Percentiles rank a stretch among this genome's conserved stretches.
These are phyloP conservation scores for Drosophila meridionalis DNA, from an alignment of 2,888 invertebrate species.

Conservation along the genomic window DNA sequence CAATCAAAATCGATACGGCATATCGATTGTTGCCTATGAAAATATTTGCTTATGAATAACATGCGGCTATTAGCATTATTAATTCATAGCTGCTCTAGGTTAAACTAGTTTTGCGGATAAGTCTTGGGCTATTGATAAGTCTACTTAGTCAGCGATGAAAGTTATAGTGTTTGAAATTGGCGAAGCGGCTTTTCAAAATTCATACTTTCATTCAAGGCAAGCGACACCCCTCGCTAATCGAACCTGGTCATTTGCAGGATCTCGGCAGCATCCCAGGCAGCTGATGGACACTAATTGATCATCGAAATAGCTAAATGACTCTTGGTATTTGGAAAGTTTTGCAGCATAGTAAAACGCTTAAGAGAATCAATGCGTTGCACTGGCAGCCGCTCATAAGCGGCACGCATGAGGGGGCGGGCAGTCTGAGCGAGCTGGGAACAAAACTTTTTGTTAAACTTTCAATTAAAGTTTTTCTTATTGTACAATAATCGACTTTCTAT, in stretches of 20 bases:
- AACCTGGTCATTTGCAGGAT: slow-evolving; percentile 18
- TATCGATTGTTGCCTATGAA: neutral
- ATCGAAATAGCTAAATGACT: slow-evolving; percentile 31
- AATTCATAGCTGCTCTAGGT: neutral
- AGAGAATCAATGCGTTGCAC: slow-evolving; percentile 21
- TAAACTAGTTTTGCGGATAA: neutral
- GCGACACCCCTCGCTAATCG: slow-evolving; percentile 13
- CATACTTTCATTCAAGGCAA: neutral
- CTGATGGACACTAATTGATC: slow-evolving; percentile 59
- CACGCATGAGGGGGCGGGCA: slow-evolving; percentile 18
- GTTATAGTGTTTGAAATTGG: neutral
- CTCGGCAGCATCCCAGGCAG: neutral
- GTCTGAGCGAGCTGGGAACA: slow-evolving; percentile 21
- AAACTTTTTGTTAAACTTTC: slow-evolving; percentile 52
- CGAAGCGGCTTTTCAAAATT: neutral
- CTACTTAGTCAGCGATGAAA: neutral
- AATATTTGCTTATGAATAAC: slow-evolving; percentile 2
- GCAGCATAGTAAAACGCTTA: slow-evolving; percentile 6
- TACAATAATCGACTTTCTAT: slow-evolving; percentile 60
- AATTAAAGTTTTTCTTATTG: slow-evolving; percentile 52
- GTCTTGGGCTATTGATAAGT: neutral
- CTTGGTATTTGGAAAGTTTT: slow-evolving; percentile 30
- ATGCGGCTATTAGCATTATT: slow-evolving; percentile 1
- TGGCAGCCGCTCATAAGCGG: slow-evolving; percentile 21
- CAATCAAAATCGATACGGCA: neutral